These are phyloP conservation scores for Nephila pilipes DNA, from an alignment of 1,140 invertebrate genomes.

Conservation along the genomic window DNA sequence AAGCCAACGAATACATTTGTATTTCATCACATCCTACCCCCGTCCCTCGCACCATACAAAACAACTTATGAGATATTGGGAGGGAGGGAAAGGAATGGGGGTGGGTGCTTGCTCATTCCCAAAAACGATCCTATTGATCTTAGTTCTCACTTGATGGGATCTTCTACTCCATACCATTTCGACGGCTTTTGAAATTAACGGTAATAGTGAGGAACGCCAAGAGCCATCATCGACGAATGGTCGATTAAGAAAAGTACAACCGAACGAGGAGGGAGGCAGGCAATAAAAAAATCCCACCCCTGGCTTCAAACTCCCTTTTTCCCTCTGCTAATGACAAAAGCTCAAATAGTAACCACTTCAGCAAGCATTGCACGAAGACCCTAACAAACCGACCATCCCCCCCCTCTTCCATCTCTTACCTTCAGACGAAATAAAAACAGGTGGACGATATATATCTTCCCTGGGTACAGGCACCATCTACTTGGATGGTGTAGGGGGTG, in stretches of 20 bases:
- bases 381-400: slow-evolving; percentile 51
- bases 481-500: neutral
- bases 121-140: slow-evolving; percentile 31
- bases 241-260: slow-evolving; percentile 68
- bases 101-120: neutral
- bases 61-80: neutral
- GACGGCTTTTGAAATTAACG: slow-evolving; percentile 51
- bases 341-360: slow-evolving; percentile 69
- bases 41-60: neutral
- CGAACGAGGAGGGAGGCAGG: slow-evolving; percentile 14
- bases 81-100: neutral
- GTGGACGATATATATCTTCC: slow-evolving; percentile 46
- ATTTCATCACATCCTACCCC: neutral
- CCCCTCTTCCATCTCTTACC: neutral
- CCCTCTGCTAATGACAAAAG: slow-evolving; percentile 60
- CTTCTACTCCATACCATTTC: slow-evolving; percentile 41
- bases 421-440: slow-evolving; percentile 59
- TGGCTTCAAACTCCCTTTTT: neutral
- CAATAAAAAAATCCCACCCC: slow-evolving; percentile 45
- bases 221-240: slow-evolving; percentile 63
- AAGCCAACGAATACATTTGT: neutral
- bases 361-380: slow-evolving; percentile 61
- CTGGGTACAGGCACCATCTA: neutral
- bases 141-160: slow-evolving; percentile 28
- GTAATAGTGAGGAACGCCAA: slow-evolving; percentile 48